These are phyloP conservation scores for Pangasius sanitwongsei DNA, from an alignment of 2,797 vertebrate species.

Conservation along the genomic window DNA sequence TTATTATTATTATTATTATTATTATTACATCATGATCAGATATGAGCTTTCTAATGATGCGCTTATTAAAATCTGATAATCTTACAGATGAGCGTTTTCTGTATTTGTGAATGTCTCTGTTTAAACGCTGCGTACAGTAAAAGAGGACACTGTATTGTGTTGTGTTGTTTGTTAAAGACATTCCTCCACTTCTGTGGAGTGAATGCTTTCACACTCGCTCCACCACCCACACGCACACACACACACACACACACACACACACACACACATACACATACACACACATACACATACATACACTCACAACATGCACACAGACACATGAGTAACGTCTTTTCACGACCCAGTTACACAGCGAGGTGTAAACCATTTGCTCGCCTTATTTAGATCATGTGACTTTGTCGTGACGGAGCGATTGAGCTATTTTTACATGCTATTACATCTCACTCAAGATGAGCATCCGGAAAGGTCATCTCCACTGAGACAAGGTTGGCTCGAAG, in stretches of 20 bases:
- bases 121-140: neutral
- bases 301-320: neutral
- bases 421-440: conserved; percentile 31
- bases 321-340: conserved; percentile 6
- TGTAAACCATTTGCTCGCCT: conserved; percentile 23
- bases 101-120: neutral
- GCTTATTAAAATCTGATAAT: neutral
- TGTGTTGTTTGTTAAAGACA: neutral
- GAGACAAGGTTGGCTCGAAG: neutral
- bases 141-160: neutral
- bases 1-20: neutral
- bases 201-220: neutral
- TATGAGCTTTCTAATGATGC: neutral
- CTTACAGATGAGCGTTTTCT: neutral
- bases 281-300: neutral
- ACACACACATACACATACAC: neutral
- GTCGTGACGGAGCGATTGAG: neutral
- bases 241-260: neutral
- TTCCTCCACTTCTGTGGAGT: neutral
- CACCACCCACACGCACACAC: neutral
- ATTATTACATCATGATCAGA: neutral
- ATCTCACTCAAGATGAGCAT: conserved; percentile 20
- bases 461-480: conserved; percentile 29
- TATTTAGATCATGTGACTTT: conserved; percentile 24
- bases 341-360: conserved; percentile 24